Evolutionary conservation across 2,113 vertebrate species (phyloP).

Genomic region (Echinops telfairi): DNA sequence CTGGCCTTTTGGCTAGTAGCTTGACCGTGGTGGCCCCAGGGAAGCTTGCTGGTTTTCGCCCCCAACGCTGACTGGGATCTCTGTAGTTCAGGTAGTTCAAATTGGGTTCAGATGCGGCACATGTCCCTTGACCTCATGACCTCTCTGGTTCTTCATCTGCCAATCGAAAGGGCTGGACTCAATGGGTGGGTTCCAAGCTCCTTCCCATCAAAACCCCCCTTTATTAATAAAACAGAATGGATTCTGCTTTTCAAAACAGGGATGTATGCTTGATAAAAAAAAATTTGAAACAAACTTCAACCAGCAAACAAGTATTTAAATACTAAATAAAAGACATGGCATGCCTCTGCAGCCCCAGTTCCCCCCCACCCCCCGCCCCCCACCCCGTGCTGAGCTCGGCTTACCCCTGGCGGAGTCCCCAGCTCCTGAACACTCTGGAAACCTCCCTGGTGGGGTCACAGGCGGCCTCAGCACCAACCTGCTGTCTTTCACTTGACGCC

Average conservation of each 20-base stretch:
- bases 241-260: conserved; percentile 24
- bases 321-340: conserved; percentile 3
- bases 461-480: background rate
- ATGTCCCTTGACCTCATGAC: background rate
- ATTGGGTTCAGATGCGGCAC: background rate
- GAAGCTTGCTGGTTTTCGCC: background rate
- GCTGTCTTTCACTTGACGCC: background rate
- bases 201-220: background rate
- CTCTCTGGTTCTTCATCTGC: background rate
- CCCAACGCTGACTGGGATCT: background rate
- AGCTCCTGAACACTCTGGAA: background rate
- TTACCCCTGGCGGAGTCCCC: background rate
- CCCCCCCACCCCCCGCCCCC: background rate
- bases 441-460: background rate
- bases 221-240: too few species aligned
- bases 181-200: conserved; percentile 13
- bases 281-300: too few species aligned
- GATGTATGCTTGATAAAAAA: background rate
- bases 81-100: background rate
- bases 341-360: background rate
- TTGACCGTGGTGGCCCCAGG: background rate
- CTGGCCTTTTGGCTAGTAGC: background rate
- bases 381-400: background rate
- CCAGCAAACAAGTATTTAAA: conserved; percentile 35
- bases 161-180: background rate